Evolutionary conservation across 2,797 vertebrate species (phyloP), one percentile per base, ranked within the genome.

Genomic region (Fringilla coelebs): DNA sequence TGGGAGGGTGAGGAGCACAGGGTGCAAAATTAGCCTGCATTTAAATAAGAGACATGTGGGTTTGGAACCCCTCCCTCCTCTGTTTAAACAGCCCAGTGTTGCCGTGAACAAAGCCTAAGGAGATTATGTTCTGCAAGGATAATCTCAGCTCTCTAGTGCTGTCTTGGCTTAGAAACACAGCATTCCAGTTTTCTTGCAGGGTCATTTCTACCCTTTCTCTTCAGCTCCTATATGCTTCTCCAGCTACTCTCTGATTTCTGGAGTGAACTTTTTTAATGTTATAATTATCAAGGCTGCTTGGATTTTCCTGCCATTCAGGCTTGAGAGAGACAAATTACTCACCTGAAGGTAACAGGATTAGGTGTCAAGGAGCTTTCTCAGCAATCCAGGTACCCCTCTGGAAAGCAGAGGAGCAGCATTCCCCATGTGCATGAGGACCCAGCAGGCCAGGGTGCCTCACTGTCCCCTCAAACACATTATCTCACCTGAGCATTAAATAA

Each of bases 401-500:
- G 66, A 76, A 55, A 88, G 60, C 51, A 88, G 48, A 21, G 8
- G n/a, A 31, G 46, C 36, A 61, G 49, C 6, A 2, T 16, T 62
- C 32, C 18, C 34, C 5, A 3, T 0, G 2, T 21, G 28, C 2
- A 2, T 54, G 78, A 90, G 84, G 77, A 93, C 76, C 61, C 73
- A 86, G 87, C 81, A 78, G 67, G 52, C 78, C 4, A 1, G 72
- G 91, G 77, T 0, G 1, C 82, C 89, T 88, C 76, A 24, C 5
- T 95, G 92, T 84, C 87, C 93, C 95, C 94, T 80, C 82, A 93
- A 96, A 96, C 40, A 81, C 80, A 90, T 97, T 97, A 97, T 79
- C 86, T 93, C 91, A 91, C 89, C 87, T 78, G 78, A 96, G 88
- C 91, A 95, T 95, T 96, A 94, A 97, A 98, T 97, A 97, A 97